These are phyloP conservation scores for Thalassoma bifasciatum DNA, from an alignment of 2,113 vertebrate genomes.

Conservation along the genomic window DNA sequence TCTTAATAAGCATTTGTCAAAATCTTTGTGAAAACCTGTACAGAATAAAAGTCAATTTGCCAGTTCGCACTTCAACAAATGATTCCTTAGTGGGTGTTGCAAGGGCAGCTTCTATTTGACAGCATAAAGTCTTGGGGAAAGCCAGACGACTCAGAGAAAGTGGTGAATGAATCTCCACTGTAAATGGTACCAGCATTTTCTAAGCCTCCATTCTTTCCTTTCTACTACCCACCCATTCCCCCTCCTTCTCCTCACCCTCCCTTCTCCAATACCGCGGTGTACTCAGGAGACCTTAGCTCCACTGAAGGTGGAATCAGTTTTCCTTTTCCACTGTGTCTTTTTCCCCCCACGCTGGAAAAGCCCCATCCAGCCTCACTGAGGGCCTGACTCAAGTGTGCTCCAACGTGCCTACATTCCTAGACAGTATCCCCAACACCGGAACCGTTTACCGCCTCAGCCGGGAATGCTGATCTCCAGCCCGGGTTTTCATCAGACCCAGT, in stretches of 20 bases:
- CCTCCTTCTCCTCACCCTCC: constrained; percentile 2
- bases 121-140: not conserved
- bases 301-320: constrained; percentile 67
- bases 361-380: constrained; percentile 42
- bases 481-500: constrained; percentile 65
- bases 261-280: constrained; percentile 24
- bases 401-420: constrained; percentile 71
- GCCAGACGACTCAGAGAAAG: not conserved
- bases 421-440: constrained; percentile 74
- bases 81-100: not conserved
- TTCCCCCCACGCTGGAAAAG: constrained; percentile 56
- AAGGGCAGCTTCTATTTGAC: not conserved
- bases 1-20: too few relatives aligned
- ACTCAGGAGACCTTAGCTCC: constrained; percentile 63
- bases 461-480: constrained; percentile 72
- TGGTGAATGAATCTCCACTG: constrained; percentile 28
- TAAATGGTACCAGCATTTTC: constrained; percentile 51
- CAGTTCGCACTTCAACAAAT: not conserved
- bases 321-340: constrained; percentile 59
- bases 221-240: constrained; percentile 36
- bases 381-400: constrained; percentile 49
- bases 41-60: too few relatives aligned
- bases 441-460: constrained; percentile 61
- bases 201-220: constrained; percentile 47
- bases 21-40: too few relatives aligned